These are phyloP conservation scores for Odocoileus virginianus DNA, from an alignment of 2,113 vertebrate species.

Conservation along the genomic window DNA sequence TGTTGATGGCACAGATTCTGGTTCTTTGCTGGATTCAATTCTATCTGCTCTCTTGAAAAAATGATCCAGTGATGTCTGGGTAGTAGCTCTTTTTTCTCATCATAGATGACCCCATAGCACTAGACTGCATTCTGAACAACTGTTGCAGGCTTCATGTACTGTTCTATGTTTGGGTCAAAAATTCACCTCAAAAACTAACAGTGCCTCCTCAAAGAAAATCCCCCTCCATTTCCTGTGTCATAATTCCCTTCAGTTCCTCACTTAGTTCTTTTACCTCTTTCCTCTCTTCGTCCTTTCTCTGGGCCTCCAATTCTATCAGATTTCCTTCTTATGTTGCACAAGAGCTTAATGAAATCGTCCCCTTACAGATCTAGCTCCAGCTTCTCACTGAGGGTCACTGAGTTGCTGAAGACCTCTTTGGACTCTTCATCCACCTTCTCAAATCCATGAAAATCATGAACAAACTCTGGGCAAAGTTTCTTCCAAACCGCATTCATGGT, in stretches of 20 bases:
- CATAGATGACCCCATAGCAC: not conserved
- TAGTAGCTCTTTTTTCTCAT: not conserved
- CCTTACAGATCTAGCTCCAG: not conserved
- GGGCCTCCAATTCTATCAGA: not conserved
- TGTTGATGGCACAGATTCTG: not conserved
- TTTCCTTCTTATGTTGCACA: not conserved
- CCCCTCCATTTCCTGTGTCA: not conserved
- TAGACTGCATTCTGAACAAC: not conserved
- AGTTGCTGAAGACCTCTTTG: not conserved
- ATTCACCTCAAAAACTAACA: not conserved
- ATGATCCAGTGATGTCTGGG: not conserved
- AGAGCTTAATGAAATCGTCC: not conserved
- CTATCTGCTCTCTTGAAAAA: not conserved
- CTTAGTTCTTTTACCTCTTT: not conserved
- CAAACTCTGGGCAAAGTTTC: not conserved
- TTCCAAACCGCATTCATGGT: not conserved
- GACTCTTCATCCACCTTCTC: not conserved
- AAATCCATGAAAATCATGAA: not conserved
- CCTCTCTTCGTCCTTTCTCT: not conserved
- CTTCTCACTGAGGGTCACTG: not conserved
- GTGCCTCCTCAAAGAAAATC: not conserved
- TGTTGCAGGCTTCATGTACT: not conserved
- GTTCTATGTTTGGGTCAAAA: not conserved
- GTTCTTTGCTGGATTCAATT: not conserved
- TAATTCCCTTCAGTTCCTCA: not conserved